Evolutionary conservation across 1,140 invertebrate species (phyloP).

Genomic region (Thaumatotibia leucotreta): DNA sequence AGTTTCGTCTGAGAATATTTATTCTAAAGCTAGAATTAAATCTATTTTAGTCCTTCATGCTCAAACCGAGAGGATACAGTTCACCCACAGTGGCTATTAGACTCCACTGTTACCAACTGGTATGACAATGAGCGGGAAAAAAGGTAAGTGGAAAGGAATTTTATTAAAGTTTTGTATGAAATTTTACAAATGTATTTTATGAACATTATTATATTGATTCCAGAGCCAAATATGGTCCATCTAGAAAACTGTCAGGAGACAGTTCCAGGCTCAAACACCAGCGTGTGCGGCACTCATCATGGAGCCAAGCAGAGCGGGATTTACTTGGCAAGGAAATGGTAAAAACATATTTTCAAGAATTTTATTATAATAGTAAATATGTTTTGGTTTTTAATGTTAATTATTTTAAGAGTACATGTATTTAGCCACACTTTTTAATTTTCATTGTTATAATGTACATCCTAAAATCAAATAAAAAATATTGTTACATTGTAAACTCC

Average conservation of each 20-base stretch:
- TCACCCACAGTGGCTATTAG: conserved; percentile 82
- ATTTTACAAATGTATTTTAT: not conserved
- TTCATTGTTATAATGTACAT: too few species aligned
- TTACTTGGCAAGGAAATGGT: conserved; percentile 79
- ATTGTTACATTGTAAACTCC: not conserved
- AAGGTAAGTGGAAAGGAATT: conserved; percentile 36
- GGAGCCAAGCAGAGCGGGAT: conserved; percentile 78
- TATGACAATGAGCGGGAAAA: conserved; percentile 61
- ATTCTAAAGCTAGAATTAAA: not conserved
- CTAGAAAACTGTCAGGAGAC: conserved; percentile 47
- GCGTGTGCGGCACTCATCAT: conserved; percentile 41
- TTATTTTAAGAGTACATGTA: too few species aligned
- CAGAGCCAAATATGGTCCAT: conserved; percentile 44
- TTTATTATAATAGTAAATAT: too few species aligned
- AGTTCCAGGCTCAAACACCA: conserved; percentile 29
- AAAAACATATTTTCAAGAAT: conserved; percentile 29
- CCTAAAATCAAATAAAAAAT: too few species aligned
- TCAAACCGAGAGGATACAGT: conserved; percentile 79
- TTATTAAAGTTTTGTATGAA: not conserved
- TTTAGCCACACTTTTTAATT: too few species aligned
- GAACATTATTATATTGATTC: conserved; percentile 21
- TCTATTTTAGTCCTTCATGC: conserved; percentile 48
- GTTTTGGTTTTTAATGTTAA: too few species aligned
- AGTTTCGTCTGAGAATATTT: not conserved
- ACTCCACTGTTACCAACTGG: conserved; percentile 74